These are phyloP conservation scores for Spea bombifrons DNA, from an alignment of 2,113 vertebrate species.

Conservation along the genomic window DNA sequence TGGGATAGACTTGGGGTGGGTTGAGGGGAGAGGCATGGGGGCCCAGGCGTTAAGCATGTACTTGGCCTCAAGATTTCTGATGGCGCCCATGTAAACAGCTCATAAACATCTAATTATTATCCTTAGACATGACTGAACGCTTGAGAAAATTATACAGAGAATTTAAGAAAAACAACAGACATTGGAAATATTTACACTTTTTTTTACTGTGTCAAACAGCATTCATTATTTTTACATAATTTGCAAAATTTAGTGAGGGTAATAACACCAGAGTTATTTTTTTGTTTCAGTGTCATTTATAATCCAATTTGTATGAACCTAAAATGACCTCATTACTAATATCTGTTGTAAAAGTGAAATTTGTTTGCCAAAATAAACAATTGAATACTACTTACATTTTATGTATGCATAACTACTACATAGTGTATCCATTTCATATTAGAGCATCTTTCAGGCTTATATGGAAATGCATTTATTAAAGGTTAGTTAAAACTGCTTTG, in stretches of 20 bases:
- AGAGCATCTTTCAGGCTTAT: too few species aligned
- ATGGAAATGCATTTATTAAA: too few species aligned
- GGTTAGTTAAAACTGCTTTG: too few species aligned
- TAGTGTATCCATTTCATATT: too few species aligned
- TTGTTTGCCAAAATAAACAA: slow-evolving; percentile 97
- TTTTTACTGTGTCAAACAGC: slow-evolving; percentile 68
- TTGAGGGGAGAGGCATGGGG: too few species aligned
- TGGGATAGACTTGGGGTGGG: too few species aligned
- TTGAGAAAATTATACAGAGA: slow-evolving; percentile 1
- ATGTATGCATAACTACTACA: slow-evolving; percentile 51
- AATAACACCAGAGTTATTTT: slow-evolving; percentile 77
- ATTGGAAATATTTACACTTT: slow-evolving; percentile 57
- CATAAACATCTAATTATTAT: too few species aligned
- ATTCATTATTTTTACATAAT: slow-evolving; percentile 79
- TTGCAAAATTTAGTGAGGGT: slow-evolving; percentile 72
- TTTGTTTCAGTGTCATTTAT: slow-evolving; percentile 81
- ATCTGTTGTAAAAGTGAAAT: slow-evolving; percentile 97
- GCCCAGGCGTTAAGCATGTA: too few species aligned
- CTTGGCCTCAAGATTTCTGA: too few species aligned
- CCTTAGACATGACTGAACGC: too few species aligned
- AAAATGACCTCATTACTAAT: slow-evolving; percentile 91
- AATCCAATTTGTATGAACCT: slow-evolving; percentile 86
- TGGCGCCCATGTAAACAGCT: too few species aligned
- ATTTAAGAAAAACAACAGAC: slow-evolving; percentile 49
- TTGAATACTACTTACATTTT: slow-evolving; percentile 82